A percentile compares a stretch with the other conserved stretches of the same genome.
These are phyloP conservation scores for Rhea pennata DNA, from an alignment of 2,113 vertebrate genomes.

Conservation along the genomic window DNA sequence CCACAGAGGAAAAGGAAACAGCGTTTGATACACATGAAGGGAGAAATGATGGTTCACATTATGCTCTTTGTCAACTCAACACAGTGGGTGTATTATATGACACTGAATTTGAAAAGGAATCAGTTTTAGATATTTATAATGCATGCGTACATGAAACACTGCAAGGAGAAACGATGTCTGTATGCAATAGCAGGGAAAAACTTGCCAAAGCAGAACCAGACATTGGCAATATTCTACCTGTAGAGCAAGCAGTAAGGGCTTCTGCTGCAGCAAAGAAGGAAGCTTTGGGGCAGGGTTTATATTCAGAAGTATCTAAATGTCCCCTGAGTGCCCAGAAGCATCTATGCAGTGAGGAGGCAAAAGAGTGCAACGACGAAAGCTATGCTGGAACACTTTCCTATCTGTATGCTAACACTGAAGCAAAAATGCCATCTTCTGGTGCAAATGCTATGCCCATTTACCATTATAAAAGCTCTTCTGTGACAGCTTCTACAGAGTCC, in stretches of 20 bases:
- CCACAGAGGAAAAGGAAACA: constrained; percentile 80
- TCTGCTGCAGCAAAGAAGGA: constrained; percentile 38
- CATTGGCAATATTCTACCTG: constrained; percentile 12
- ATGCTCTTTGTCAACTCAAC: constrained; percentile 80
- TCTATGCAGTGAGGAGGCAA: neutral
- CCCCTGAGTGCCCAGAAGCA: neutral
- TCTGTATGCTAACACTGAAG: constrained; percentile 44
- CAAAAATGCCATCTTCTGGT: constrained; percentile 40
- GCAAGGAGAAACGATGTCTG: constrained; percentile 61
- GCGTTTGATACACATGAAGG: constrained; percentile 83
- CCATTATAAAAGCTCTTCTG: neutral
- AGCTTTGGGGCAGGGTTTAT: constrained; percentile 3
- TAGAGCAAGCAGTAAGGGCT: constrained; percentile 42
- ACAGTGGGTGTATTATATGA: constrained; percentile 76
- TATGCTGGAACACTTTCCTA: neutral
- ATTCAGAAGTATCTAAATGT: constrained; percentile 10
- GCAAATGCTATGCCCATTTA: neutral
- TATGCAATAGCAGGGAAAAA: constrained; percentile 39
- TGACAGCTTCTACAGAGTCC: neutral
- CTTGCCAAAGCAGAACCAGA: constrained; percentile 60
- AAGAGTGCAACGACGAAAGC: constrained; percentile 35
- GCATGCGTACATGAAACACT: constrained; percentile 61
- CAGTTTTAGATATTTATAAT: constrained; percentile 77
- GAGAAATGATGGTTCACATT: constrained; percentile 80
- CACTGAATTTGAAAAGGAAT: constrained; percentile 78